A percentile compares a stretch with the other conserved stretches of the same genome.
Conservation (phyloP, 2,113 vertebrate genomes). For the Melanostigma gelatinosum region DNA sequence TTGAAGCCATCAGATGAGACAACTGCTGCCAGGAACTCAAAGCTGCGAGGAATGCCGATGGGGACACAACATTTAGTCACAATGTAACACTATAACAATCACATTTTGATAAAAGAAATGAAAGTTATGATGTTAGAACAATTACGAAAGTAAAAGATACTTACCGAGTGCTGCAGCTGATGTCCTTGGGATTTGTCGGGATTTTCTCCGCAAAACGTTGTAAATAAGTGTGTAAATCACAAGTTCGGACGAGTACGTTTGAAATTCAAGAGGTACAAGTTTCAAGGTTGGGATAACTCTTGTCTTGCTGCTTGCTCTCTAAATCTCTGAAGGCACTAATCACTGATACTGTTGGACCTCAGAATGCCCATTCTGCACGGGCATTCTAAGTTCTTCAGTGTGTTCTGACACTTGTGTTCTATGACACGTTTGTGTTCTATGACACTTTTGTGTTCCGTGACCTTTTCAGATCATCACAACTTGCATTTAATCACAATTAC, state of each 20-base stretch:
- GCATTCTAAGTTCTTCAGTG: neutral
- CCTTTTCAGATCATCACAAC: neutral
- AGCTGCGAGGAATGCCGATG: neutral
- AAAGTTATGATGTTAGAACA: neutral
- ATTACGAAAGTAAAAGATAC: neutral
- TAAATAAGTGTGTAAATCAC: neutral
- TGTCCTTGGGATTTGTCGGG: neutral
- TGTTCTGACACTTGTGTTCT: too few relatives aligned
- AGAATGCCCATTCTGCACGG: too few relatives aligned
- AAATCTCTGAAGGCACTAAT: neutral
- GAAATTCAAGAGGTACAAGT: too few relatives aligned
- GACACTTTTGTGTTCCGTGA: neutral
- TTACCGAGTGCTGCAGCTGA: neutral
- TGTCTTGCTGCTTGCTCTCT: too few relatives aligned
- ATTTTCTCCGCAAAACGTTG: neutral
- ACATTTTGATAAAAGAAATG: neutral
- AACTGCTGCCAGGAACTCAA: neutral
- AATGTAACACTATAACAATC: neutral
- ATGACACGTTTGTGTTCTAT: too few relatives aligned
- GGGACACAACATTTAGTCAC: neutral
- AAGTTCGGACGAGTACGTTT: neutral
- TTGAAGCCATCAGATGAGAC: neutral
- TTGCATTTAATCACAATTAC: neutral
- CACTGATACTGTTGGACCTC: neutral
- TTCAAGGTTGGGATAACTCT: neutral